Conservation (phyloP, 2,888 invertebrate species). For the Ophion costatus region DNA sequence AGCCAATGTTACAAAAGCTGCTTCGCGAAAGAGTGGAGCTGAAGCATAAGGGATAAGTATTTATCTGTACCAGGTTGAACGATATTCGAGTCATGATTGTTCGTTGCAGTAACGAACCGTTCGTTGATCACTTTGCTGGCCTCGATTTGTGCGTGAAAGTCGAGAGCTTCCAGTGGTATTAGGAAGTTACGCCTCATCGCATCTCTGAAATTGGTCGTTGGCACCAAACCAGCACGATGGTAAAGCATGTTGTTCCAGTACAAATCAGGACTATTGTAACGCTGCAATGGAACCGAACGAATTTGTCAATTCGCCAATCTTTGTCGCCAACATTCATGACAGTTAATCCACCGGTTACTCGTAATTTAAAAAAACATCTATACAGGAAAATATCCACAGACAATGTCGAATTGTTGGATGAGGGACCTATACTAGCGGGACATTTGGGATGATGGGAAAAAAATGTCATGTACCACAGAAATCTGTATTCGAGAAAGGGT, state of each 20-base stretch:
- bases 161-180: neutral
- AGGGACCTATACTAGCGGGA: too few relatives aligned
- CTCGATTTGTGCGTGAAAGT: neutral
- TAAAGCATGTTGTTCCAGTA: neutral
- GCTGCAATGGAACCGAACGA: conserved; percentile 7
- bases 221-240: neutral
- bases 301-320: neutral
- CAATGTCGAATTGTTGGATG: too few relatives aligned
- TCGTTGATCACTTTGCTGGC: neutral
- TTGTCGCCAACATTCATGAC: neutral
- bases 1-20: neutral
- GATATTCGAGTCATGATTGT: neutral
- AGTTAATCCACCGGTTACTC: too few relatives aligned
- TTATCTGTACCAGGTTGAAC: neutral
- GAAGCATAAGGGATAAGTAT: neutral
- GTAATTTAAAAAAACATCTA: too few relatives aligned
- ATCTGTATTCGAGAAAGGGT: too few relatives aligned
- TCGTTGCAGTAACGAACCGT: neutral
- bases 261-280: neutral
- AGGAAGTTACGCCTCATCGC: neutral
- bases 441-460: too few relatives aligned
- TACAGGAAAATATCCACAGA: too few relatives aligned
- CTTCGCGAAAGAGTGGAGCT: neutral
- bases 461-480: too few relatives aligned
- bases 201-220: neutral